Evolutionary conservation across 1,140 invertebrate genomes (phyloP).

Genomic region (Bombus superbus): DNA sequence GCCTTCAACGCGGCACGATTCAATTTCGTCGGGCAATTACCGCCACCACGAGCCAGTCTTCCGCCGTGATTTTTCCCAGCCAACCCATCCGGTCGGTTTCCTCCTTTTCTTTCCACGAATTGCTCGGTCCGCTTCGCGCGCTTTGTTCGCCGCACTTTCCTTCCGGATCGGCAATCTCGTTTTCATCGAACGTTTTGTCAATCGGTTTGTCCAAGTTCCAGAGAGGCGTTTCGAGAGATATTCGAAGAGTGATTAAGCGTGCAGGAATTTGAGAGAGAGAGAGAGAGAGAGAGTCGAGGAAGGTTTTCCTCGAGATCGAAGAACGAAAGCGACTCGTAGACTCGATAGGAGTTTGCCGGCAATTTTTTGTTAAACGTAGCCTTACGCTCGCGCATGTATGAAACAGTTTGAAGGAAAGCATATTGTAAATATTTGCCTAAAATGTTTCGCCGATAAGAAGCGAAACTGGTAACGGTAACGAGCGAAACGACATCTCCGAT

Average conservation of each 20-base stretch:
- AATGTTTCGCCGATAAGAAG: too few relatives aligned
- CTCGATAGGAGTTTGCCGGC: too few relatives aligned
- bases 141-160: too few relatives aligned
- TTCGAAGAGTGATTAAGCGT: neutral
- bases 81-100: neutral
- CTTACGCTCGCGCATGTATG: too few relatives aligned
- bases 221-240: neutral
- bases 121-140: neutral
- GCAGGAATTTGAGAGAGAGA: too few relatives aligned
- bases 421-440: too few relatives aligned
- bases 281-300: too few relatives aligned
- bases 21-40: slow-evolving; percentile 21
- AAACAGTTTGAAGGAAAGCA: too few relatives aligned
- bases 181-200: neutral
- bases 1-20: slow-evolving; percentile 20
- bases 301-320: too few relatives aligned
- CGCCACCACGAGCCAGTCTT: neutral
- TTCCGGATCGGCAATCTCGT: neutral
- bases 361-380: too few relatives aligned
- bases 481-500: too few relatives aligned
- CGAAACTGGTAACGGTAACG: too few relatives aligned
- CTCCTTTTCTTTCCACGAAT: neutral
- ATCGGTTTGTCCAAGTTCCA: neutral
- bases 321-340: neutral
- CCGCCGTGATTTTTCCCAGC: neutral